These are phyloP conservation scores for Cyrtodaria siliqua DNA, from an alignment of 2,888 invertebrate genomes.

Conservation along the genomic window DNA sequence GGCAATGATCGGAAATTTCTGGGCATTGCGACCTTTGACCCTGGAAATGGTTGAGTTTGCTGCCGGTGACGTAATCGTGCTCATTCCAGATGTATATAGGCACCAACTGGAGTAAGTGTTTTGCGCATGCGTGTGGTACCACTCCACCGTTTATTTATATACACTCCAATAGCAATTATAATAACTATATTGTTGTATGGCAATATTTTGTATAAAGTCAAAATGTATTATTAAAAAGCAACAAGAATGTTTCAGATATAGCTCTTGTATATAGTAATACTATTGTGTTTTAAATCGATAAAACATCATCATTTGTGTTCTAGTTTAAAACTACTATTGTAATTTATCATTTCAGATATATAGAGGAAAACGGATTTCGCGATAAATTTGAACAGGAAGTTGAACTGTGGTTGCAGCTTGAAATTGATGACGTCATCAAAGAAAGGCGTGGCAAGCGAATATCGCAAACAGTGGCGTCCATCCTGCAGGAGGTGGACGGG, in stretches of 20 bases:
- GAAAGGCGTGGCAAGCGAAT: constrained; percentile 53
- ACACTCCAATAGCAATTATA: too few species aligned
- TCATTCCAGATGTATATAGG: constrained; percentile 71
- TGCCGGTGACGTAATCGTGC: constrained; percentile 68
- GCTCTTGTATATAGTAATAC: too few species aligned
- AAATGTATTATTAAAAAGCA: too few species aligned
- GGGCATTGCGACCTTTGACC: constrained; percentile 68
- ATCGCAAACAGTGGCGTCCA: constrained; percentile 30
- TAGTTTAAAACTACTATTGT: too few species aligned
- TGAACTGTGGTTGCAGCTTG: constrained; percentile 59
- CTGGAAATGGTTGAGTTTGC: constrained; percentile 72
- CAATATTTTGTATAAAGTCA: too few species aligned
- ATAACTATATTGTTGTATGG: too few species aligned
- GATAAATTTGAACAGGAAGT: constrained; percentile 48
- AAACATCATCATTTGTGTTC: too few species aligned
- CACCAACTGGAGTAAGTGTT: constrained; percentile 63
- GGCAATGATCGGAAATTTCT: constrained; percentile 63
- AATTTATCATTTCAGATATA: constrained; percentile 56
- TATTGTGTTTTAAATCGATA: too few species aligned
- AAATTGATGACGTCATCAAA: constrained; percentile 61
- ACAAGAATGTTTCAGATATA: too few species aligned
- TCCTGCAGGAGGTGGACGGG: constrained; percentile 50
- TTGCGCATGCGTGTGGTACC: too few species aligned
- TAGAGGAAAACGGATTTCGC: constrained; percentile 51
- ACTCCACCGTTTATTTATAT: too few species aligned